Evolutionary conservation across 1,140 invertebrate genomes (phyloP), one percentile per base, ranked within the genome.

Genomic region (Stegodyphus mimosarum): DNA sequence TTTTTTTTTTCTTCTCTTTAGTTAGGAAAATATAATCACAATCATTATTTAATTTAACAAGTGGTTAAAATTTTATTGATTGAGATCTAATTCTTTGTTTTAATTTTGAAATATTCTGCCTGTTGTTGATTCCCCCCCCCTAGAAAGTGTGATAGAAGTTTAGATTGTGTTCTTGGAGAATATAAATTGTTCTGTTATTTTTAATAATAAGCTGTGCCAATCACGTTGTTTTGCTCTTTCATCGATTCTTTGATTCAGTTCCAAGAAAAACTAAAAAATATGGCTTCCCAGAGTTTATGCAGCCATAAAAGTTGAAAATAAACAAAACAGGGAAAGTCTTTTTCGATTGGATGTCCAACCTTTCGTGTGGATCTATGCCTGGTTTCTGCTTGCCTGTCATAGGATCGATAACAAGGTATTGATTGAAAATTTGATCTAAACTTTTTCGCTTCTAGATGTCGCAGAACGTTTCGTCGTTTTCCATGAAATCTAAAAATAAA

Each of bases 361-460:
- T 17, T 10, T n/a, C 17, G 18, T 69, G 66, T 69, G 18, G 50
- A 13, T 15, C 50, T 11, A 15, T n/a, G 7, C 1, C 15, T 15
- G 15, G 49, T 17, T 11, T 51, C 15, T 7, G 49, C 50, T 51
- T 51, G 17, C 1, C 33, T 33, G 33, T 33, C 33, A 33, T 33
- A 13, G 52, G 53, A 74, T 74, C 72, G 53, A 74, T 74, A 72
- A 51, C n/a, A n/a, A 18, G 33, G 52, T 63, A 74, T 74, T 51
- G 72, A 74, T 74, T 74, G 53, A 33, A 74, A 74, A 74, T 74
- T 33, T 60, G 72, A 52, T 60, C 18, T 74, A 60, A 74, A 74
- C 18, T 55, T 74, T 73, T 50, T 49, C 6, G 4, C 13, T 11
- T 9, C 55, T 60, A 11, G 55, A 60, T 60, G 55, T 60, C 55